Percentiles rank a stretch among this genome's conserved stretches.
These are phyloP conservation scores for Cladorhizidae sp. DNA, from an alignment of 37 sponge, comb jelly and placozoan species.

Conservation along the genomic window DNA sequence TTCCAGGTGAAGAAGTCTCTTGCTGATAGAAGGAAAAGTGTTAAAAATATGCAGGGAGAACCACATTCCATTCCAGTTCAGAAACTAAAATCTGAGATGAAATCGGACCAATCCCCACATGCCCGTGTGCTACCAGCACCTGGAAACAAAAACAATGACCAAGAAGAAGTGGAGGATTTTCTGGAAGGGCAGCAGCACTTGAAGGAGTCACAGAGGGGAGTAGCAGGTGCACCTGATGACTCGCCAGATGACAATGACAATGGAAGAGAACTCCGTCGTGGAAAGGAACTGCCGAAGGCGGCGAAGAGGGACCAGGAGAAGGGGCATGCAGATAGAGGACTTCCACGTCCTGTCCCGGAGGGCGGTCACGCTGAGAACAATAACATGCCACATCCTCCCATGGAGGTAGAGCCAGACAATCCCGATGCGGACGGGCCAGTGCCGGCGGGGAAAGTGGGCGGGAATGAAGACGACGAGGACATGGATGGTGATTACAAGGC, in stretches of 20 bases:
- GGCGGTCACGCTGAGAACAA: not conserved
- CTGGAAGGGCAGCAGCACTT: conserved; percentile 1
- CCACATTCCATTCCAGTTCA: not conserved
- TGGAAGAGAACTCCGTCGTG: not conserved
- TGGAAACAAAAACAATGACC: not conserved
- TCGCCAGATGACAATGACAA: not conserved
- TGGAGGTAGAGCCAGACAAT: too few species aligned
- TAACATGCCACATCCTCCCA: too few species aligned
- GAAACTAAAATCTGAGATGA: not conserved
- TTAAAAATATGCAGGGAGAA: too few species aligned
- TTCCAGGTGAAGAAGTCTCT: too few species aligned
- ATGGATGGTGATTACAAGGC: not conserved
- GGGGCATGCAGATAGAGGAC: not conserved
- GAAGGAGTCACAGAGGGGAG: not conserved
- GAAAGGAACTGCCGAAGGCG: not conserved
- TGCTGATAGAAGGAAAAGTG: too few species aligned
- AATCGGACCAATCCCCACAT: too few species aligned
- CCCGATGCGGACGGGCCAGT: not conserved
- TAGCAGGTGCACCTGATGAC: not conserved
- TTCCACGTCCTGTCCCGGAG: not conserved
- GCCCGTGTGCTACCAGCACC: too few species aligned
- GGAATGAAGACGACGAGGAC: conserved; percentile 3
- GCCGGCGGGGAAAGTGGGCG: not conserved
- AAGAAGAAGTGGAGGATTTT: conserved; percentile 9
- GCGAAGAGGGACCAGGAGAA: not conserved